Base-by-base conservation (phyloP, 2,797 vertebrate genomes). In the Poeciliopsis infans region DNA sequence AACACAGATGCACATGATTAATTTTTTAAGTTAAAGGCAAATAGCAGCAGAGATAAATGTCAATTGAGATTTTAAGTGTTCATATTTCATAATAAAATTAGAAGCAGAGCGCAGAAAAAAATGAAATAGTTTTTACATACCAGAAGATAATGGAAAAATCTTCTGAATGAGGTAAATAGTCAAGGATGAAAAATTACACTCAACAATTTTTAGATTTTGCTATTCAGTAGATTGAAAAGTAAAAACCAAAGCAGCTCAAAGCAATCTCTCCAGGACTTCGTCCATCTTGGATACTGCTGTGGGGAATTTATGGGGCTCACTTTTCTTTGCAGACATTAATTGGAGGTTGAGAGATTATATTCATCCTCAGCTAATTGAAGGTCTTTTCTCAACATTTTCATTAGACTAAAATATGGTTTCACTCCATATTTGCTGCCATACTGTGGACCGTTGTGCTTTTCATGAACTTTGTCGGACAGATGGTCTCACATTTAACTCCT, bases 301-400 rank as follows among this genome's bases (percentile, higher is more conserved):
- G 59, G 31, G 15, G 1, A 20, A 64, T 36, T 36, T 7, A 36
- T 36, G 36, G 28, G 31, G 59, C 2, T 64, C 15, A 7, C 31
- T 61, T 33, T 61, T 10, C 33, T 10, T 39, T 36, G 20, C 33
- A 66, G 36, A 66, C 5, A 18, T 41, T 41, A 10, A 66, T 23
- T 66, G 64, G 31, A 18, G 64, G 18, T 66, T 41, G 36, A 20
- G 31, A 36, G 64, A 39, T 64, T 36, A 64, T 64, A 16, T 36
- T 64, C 20, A 64, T 66, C 64, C 64, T 66, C 36, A 66, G 20
- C 39, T 68, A 68, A 41, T 68, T 68, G 8, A 68, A 68, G 36
- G 64, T 68, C 36, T 20, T 68, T 20, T 10, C 64, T 10, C 2
- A 41, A 41, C 36, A 68, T 39, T 68, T 11, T 68, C 33, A 68